phyloP scores from a whole-genome alignment of 2,113 vertebrate genomes.

The Platichthys flesus region DNA sequence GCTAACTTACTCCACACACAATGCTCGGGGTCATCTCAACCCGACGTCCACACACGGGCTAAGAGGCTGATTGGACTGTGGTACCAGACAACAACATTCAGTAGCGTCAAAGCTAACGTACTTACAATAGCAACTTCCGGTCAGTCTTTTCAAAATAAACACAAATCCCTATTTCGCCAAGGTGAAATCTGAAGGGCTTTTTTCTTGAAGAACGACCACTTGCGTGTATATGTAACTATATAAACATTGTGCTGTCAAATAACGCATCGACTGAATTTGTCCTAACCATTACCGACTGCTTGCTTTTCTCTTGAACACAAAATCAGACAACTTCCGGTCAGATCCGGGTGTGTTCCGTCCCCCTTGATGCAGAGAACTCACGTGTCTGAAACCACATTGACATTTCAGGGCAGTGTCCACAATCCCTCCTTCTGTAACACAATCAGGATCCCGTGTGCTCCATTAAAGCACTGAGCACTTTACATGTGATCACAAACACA shows the following conservation, averaged over 20 bases:
- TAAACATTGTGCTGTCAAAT: no score
- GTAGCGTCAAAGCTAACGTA: background rate
- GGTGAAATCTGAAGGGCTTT: no score
- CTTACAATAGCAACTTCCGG: background rate
- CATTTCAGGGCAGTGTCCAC: background rate
- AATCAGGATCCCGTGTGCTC: background rate
- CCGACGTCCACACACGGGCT: background rate
- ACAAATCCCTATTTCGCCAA: no score
- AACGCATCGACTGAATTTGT: background rate
- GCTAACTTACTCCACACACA: background rate
- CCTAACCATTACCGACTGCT: background rate
- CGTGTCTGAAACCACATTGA: background rate
- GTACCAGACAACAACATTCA: background rate
- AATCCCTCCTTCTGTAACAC: no score
- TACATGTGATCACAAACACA: no score
- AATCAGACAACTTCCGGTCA: background rate
- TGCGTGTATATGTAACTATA: no score
- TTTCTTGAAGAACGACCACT: no score
- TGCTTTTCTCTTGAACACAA: constrained; percentile 12
- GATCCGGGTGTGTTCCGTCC: fast-evolving
- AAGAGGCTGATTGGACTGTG: constrained; percentile 42
- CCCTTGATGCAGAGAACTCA: constrained; percentile 7
- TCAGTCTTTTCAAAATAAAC: constrained; percentile 39
- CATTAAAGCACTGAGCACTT: background rate
- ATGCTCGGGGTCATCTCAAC: background rate